Evolutionary conservation across 2,888 invertebrate genomes (phyloP), one percentile per base, ranked within the genome.

Genomic region (Melipona beecheii): DNA sequence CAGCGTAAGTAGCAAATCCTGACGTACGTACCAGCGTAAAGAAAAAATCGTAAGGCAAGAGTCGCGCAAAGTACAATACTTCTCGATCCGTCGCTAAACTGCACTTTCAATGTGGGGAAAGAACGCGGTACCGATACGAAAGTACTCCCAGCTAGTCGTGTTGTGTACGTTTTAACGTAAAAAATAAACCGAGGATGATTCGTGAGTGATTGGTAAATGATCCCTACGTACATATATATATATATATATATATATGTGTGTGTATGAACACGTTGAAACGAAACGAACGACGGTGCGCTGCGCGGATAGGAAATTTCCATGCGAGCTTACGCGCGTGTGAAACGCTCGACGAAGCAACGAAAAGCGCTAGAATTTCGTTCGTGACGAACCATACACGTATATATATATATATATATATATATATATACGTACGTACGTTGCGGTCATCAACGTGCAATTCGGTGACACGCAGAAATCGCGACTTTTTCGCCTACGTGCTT

Each of bases 301-400:
- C 50, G n/a, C 17, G 62, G 54, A 69, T 82, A 75, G 82, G 83
- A 75, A 82, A 50, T 82, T 82, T 75, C 82, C 83, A 75, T 24
- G 17, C 64, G 64, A 69, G n/a, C 50, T 75, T 43, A 31, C 49
- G 73, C 71, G 69, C 24, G 50, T 50, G 24, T 75, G 17, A 36
- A 64, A 43, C 62, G 62, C 60, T 62, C 24, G 54, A 69, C 78
- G 74, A 58, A 69, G 72, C 56, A 69, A 86, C 70, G 66, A 85
- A 52, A 73, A 54, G 19, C 56, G 31, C 11, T 66, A 49, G 54
- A 49, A 24, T 54, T 52, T 24, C 43, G 36, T 73, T 49, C n/a
- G 31, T 50, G 54, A 58, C 27, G 24, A 52, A 60, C 19, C 17
- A 19, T n/a, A 21, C 21, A 4, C 21, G 21, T 36, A 19, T 24